Conservation (phyloP, 2,888 invertebrate genomes). For the Gastracanthus pulcherrimus region DNA sequence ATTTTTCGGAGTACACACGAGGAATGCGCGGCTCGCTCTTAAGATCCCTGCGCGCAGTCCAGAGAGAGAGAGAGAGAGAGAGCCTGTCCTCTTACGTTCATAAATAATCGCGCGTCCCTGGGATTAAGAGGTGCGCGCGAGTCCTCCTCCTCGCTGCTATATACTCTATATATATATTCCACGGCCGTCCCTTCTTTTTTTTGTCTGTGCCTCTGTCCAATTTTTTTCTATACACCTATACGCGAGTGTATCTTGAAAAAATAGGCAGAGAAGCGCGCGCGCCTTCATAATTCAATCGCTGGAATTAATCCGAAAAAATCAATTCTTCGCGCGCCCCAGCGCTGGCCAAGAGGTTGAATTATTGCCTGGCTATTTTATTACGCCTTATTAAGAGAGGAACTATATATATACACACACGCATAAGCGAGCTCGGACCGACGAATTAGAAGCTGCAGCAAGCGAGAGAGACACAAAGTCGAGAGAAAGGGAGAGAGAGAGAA, state of each 20-base stretch:
- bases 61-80: constrained; percentile 35
- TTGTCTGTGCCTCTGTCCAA: background rate
- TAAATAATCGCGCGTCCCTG: constrained; percentile 72
- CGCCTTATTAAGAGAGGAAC: constrained; percentile 15
- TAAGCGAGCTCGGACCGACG: no score
- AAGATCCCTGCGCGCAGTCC: constrained; percentile 56
- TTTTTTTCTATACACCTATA: background rate
- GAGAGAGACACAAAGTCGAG: background rate
- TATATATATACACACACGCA: no score
- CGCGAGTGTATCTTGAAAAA: background rate
- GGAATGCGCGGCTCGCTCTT: constrained; percentile 40
- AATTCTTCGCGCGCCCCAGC: constrained; percentile 24
- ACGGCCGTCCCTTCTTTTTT: background rate
- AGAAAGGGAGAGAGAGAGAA: background rate
- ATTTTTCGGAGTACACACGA: constrained; percentile 58
- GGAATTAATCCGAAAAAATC: constrained; percentile 40
- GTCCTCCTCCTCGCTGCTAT: no score
- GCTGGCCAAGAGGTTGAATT: no score
- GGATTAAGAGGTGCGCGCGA: constrained; percentile 67
- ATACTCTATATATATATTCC: no score
- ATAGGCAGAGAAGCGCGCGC: background rate
- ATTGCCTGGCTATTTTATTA: constrained; percentile 27
- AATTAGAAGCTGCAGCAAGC: background rate
- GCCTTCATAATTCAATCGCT: constrained; percentile 7
- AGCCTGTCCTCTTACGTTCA: constrained; percentile 68